Conservation (phyloP, 23 tunicate species). For the Styela plicata region DNA sequence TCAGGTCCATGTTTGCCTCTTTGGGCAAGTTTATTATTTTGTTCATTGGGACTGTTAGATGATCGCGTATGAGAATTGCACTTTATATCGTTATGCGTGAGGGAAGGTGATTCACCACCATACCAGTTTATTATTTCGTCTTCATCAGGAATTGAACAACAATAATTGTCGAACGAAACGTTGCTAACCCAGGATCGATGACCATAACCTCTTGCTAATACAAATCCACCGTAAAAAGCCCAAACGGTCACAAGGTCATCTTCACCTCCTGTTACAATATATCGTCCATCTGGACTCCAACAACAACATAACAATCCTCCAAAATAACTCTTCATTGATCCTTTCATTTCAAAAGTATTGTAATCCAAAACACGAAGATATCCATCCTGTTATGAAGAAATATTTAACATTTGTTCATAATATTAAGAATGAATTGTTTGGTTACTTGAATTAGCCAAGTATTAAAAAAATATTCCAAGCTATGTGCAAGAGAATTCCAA, state of each 20-base stretch:
- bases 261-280: slow-evolving; percentile 94
- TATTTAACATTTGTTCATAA: no score
- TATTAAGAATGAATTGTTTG: no score
- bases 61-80: background rate
- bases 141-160: slow-evolving; percentile 67
- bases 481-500: no score
- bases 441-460: no score
- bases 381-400: slow-evolving; percentile 64
- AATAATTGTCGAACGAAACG: slow-evolving; percentile 82
- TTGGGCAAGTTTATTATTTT: background rate
- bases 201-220: slow-evolving; percentile 81
- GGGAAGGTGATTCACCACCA: slow-evolving; percentile 19
- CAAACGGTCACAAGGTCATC: slow-evolving; percentile 95
- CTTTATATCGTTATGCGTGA: background rate
- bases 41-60: background rate
- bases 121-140: slow-evolving; percentile 68
- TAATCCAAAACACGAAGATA: slow-evolving; percentile 73
- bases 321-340: slow-evolving; percentile 92
- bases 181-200: slow-evolving; percentile 96
- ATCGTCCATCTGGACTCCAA: slow-evolving; percentile 99
- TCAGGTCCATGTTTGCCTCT: background rate
- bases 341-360: slow-evolving; percentile 50
- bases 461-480: no score
- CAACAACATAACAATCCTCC: slow-evolving; percentile 89
- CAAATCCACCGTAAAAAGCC: slow-evolving; percentile 72